Base-by-base conservation (phyloP, 1,140 invertebrate species). In the Tetragonula clypearis region DNA sequence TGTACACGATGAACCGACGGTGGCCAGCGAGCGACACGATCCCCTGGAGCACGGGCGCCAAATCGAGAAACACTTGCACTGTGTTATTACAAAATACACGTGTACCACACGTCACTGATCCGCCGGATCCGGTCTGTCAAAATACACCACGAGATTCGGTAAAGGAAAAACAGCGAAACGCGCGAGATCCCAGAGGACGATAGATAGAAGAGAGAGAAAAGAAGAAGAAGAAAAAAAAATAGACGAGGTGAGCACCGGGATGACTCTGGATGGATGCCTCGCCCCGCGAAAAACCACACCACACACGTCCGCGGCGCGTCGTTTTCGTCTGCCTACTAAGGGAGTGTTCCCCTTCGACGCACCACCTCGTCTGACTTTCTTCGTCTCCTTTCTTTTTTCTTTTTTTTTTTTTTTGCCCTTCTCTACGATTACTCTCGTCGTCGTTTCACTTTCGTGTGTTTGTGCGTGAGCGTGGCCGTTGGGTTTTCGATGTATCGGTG, bases 71-170 rank as follows among this genome's bases (percentile, higher is more conserved):
- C 85, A 86, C 85, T 86, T 79, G 76, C 77, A 86, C 85, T 84
- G 58, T 26, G 56, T 60, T 75, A 76, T 62, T 66, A 75, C 69
- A 84, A 66, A 19, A 66, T 66, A 66, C 85, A 84, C 82, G 85
- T 86, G 85, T 75, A 69, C 21, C 66, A 69, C 73, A 83, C 75
- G 77, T 79, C 85, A 86, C 85, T 86, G 69, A 53, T 58, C 78
- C 26, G 8, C 62, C 30, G 41, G n/a, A 77, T 82, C 79, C 41
- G 35, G 66, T 71, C 68, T 72, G 68, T 60, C 15, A 49, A 8
- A 8, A 53, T 53, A 62, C 82, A 79, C 77, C 76, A 65, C 83
- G 83, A 49, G 41, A 49, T 49, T 49, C 41, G 41, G 41, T 19
- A 49, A 26, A 14, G 65, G n/a, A 56, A 30, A 30, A 72, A 72